These are phyloP conservation scores for Gasterosteus nipponicus DNA, from an alignment of 2,113 vertebrate species.

Conservation along the genomic window DNA sequence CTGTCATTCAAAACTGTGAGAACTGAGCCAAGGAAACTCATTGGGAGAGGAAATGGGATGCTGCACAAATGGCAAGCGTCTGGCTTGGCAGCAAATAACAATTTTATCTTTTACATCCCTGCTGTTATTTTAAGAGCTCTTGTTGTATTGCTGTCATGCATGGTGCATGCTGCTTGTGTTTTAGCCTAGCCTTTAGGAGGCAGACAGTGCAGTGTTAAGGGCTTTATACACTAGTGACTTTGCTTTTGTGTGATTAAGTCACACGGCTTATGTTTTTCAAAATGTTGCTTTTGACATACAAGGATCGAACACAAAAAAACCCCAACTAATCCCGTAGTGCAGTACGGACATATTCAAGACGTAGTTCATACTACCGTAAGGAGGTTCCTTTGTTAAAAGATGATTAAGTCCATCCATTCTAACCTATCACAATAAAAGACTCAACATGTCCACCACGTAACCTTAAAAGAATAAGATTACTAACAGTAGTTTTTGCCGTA, in stretches of 20 bases:
- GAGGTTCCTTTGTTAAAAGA: neutral
- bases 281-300: neutral
- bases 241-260: neutral
- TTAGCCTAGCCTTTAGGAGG: slow-evolving; percentile 38
- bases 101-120: slow-evolving; percentile 38
- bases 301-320: neutral
- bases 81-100: slow-evolving; percentile 48
- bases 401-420: neutral
- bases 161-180: slow-evolving; percentile 12
- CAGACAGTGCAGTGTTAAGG: neutral
- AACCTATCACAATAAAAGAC: neutral
- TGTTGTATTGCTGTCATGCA: slow-evolving; percentile 20
- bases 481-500: no score
- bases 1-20: slow-evolving; percentile 51
- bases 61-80: slow-evolving; percentile 47
- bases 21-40: slow-evolving; percentile 41
- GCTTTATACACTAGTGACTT: neutral
- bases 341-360: neutral
- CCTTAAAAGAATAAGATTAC: no score
- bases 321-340: neutral
- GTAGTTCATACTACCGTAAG: neutral
- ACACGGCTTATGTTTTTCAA: neutral
- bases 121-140: slow-evolving; percentile 39
- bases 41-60: slow-evolving; percentile 21
- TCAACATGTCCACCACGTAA: neutral